These are phyloP conservation scores for Aradophagus sp. DNA, from an alignment of 1,140 invertebrate species.

Conservation along the genomic window DNA sequence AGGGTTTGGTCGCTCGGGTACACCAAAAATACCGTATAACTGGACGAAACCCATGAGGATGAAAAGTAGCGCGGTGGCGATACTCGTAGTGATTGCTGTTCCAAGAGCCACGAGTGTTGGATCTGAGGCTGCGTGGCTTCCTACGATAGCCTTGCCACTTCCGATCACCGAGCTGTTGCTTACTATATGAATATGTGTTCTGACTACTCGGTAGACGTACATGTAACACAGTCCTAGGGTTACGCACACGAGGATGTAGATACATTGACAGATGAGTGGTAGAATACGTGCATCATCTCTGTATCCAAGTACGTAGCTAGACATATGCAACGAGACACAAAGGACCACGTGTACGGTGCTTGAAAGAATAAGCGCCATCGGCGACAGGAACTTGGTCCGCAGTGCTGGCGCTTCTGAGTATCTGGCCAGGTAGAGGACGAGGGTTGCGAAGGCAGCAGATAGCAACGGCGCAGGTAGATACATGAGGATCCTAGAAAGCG, in stretches of 20 bases:
- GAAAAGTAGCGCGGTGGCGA: conserved; percentile 88
- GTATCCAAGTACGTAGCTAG: conserved; percentile 75
- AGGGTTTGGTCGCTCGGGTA: conserved; percentile 75
- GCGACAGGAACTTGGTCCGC: conserved; percentile 80
- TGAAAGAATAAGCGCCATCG: conserved; percentile 83
- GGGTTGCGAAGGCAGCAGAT: conserved; percentile 87
- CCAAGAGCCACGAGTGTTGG: conserved; percentile 73
- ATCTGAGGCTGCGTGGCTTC: conserved; percentile 67
- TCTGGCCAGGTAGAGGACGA: conserved; percentile 88
- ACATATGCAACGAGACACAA: conserved; percentile 86
- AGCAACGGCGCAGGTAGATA: conserved; percentile 88
- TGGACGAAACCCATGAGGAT: conserved; percentile 87
- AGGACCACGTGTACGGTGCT: conserved; percentile 83
- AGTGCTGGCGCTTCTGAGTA: conserved; percentile 77
- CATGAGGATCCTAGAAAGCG: conserved; percentile 86
- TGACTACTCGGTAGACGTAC: conserved; percentile 81
- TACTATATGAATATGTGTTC: conserved; percentile 66
- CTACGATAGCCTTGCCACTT: conserved; percentile 65
- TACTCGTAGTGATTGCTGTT: conserved; percentile 89
- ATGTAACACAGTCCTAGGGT: conserved; percentile 88
- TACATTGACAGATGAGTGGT: conserved; percentile 86
- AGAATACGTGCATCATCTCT: conserved; percentile 76
- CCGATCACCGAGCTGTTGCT: conserved; percentile 39
- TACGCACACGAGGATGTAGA: conserved; percentile 86
- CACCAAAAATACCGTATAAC: conserved; percentile 85